Conservation (phyloP, 1,140 invertebrate genomes). For the Amyelois transitella region DNA sequence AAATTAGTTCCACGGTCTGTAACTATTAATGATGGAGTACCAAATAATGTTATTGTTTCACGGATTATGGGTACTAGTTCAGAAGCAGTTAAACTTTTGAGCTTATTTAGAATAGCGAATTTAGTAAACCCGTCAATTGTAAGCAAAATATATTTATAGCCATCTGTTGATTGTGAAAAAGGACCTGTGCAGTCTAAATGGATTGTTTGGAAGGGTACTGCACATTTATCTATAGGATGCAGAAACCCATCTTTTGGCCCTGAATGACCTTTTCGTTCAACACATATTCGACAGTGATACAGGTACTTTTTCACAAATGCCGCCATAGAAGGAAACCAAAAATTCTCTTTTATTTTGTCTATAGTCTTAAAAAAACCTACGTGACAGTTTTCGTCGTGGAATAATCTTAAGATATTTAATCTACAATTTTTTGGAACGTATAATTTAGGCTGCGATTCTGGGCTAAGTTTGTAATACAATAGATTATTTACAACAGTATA, state of each 20-base stretch:
- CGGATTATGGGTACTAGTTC: conserved; percentile 16
- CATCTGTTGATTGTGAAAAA: conserved; percentile 6
- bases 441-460: conserved; percentile 19
- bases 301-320: conserved; percentile 32
- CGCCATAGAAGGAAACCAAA: conserved; percentile 38
- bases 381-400: conserved; percentile 46
- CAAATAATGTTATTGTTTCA: conserved; percentile 25
- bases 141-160: conserved; percentile 31
- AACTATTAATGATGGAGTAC: conserved; percentile 26
- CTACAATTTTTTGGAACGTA: conserved; percentile 28
- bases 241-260: conserved; percentile 35
- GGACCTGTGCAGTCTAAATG: conserved; percentile 1
- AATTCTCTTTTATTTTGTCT: conserved; percentile 23
- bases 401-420: conserved; percentile 1
- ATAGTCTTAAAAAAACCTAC: conserved; percentile 30
- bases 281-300: conserved; percentile 26
- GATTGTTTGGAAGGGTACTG: not conserved
- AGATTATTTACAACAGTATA: conserved; percentile 23
- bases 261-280: conserved; percentile 21
- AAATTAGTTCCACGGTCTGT: conserved; percentile 44
- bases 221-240: not conserved
- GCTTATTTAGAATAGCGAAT: conserved; percentile 27
- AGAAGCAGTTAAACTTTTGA: conserved; percentile 20
- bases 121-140: conserved; percentile 36
- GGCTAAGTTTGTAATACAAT: conserved; percentile 18